A percentile compares a stretch with the other conserved stretches of the same genome.
These are phyloP conservation scores for Luperina testacea DNA, from an alignment of 2,888 invertebrate species.

Conservation along the genomic window DNA sequence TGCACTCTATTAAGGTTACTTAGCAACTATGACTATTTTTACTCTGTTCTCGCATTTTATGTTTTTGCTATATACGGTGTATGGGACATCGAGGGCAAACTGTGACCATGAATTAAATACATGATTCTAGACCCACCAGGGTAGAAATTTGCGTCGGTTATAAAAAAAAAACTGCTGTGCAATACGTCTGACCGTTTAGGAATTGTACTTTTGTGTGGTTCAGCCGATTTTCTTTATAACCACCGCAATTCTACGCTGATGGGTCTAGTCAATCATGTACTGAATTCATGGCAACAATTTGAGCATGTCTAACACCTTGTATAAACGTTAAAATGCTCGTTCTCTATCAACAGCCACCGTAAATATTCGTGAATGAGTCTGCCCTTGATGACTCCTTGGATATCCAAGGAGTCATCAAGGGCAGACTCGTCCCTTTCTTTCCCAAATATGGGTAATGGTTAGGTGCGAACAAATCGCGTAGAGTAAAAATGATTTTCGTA, in stretches of 20 bases:
- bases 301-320: not conserved
- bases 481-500: not conserved
- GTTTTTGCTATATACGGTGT: not conserved
- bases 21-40: not conserved
- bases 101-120: not conserved
- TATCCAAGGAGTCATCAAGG: too few relatives aligned
- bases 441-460: slow-evolving; percentile 13
- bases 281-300: not conserved
- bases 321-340: not conserved
- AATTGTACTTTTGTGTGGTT: not conserved
- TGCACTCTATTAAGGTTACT: not conserved
- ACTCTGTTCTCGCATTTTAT: not conserved
- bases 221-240: too few relatives aligned
- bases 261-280: not conserved
- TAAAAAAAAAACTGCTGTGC: not conserved
- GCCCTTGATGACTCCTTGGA: not conserved
- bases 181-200: not conserved
- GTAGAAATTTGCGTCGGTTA: not conserved
- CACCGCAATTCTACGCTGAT: not conserved
- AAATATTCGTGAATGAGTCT: slow-evolving; percentile 22
- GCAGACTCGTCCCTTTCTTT: slow-evolving; percentile 38
- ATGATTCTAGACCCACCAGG: not conserved
- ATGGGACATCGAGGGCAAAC: not conserved
- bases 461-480: not conserved
- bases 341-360: not conserved